These are phyloP conservation scores for Lucinisca nassula DNA, from an alignment of 2,888 invertebrate species.

Conservation along the genomic window DNA sequence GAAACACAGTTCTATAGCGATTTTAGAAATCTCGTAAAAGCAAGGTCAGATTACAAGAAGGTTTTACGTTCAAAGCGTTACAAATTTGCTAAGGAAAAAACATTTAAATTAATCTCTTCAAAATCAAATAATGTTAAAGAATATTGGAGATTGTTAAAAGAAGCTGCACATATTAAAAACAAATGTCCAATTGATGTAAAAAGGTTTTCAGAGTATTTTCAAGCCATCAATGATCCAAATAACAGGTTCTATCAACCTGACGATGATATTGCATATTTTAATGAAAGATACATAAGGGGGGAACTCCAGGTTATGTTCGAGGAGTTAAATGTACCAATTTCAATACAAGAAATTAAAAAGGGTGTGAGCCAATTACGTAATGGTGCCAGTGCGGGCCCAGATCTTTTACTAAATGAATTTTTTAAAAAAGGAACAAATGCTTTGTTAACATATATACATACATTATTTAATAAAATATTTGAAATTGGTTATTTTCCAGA, in stretches of 20 bases:
- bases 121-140: conserved; percentile 22
- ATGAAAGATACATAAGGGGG: neutral
- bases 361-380: neutral
- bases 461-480: conserved; percentile 14
- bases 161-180: neutral
- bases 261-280: neutral
- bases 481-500: conserved; percentile 8
- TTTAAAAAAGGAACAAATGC: conserved; percentile 14
- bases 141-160: conserved; percentile 10
- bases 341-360: neutral
- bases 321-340: neutral
- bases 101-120: conserved; percentile 1
- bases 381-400: neutral
- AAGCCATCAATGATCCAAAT: neutral
- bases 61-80: neutral
- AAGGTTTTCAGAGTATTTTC: neutral
- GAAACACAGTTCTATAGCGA: too few relatives aligned
- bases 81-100: neutral
- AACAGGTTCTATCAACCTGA: neutral
- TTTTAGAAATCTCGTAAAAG: neutral
- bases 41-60: conserved; percentile 13
- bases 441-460: neutral
- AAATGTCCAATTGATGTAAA: neutral
- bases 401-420: conserved; percentile 19
- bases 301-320: conserved; percentile 8